phyloP scores from a whole-genome alignment of 2,888 invertebrate species.

The Heliconius aoede region DNA sequence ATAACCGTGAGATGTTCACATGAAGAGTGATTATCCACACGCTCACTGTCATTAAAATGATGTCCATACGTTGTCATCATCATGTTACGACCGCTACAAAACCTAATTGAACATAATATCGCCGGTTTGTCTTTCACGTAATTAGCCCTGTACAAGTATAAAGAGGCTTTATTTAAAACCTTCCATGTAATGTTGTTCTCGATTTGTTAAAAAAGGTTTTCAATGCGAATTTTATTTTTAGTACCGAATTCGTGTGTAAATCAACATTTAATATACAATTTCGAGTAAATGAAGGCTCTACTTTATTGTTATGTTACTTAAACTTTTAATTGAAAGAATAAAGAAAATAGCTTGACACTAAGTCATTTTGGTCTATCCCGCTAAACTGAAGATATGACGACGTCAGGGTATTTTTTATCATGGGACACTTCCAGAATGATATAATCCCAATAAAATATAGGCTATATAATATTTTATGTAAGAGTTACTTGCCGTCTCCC shows the following conservation, averaged over 20 bases:
- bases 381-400: neutral
- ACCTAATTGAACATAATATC: conserved; percentile 60
- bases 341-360: neutral
- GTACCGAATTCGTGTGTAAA: conserved; percentile 9
- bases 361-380: neutral
- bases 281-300: neutral
- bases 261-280: conserved; percentile 2
- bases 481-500: conserved; percentile 51
- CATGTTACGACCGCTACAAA: conserved; percentile 41
- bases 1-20: conserved; percentile 61
- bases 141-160: conserved; percentile 44
- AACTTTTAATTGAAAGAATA: neutral
- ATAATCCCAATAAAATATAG: conserved; percentile 60
- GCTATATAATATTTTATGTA: conserved; percentile 72
- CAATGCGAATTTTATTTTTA: conserved; percentile 15
- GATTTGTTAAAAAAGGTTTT: neutral
- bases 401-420: neutral
- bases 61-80: conserved; percentile 61
- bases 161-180: conserved; percentile 33
- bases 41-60: conserved; percentile 57
- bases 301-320: neutral
- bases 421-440: conserved; percentile 32
- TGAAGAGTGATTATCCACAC: conserved; percentile 33
- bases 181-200: conserved; percentile 17
- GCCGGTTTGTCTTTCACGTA: conserved; percentile 41